These are phyloP conservation scores for Melitaea cinxia DNA, from an alignment of 1,140 invertebrate genomes.

Conservation along the genomic window DNA sequence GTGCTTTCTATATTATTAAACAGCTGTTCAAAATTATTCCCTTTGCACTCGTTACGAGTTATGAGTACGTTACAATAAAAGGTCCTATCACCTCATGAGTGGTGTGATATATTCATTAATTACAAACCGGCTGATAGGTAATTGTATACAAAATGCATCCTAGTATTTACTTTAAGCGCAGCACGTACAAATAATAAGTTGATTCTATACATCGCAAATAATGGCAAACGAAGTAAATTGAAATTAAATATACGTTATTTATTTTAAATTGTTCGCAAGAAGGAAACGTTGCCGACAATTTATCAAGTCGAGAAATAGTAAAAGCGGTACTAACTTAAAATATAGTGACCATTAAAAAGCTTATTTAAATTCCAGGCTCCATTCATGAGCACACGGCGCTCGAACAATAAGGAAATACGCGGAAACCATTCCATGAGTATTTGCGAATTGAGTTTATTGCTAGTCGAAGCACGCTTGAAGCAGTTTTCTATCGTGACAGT, in stretches of 20 bases:
- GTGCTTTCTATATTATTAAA: not conserved
- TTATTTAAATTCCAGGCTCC: slow-evolving; percentile 69
- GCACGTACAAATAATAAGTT: not conserved
- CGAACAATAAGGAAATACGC: slow-evolving; percentile 78
- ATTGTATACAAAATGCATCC: slow-evolving; percentile 17
- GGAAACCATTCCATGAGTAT: slow-evolving; percentile 72
- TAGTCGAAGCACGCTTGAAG: slow-evolving; percentile 62
- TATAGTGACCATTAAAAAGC: slow-evolving; percentile 53
- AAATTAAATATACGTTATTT: not conserved
- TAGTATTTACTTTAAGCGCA: not conserved
- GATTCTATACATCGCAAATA: not conserved
- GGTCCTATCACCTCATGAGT: slow-evolving; percentile 2
- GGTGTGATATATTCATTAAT: not conserved
- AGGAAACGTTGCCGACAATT: not conserved
- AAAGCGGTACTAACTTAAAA: slow-evolving; percentile 29
- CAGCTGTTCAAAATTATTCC: not conserved
- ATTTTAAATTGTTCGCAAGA: not conserved
- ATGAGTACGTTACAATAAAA: slow-evolving; percentile 10
- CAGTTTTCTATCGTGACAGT: slow-evolving; percentile 64
- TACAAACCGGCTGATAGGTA: slow-evolving; percentile 2
- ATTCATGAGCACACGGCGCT: slow-evolving; percentile 66
- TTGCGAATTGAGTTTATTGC: slow-evolving; percentile 69
- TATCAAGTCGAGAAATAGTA: slow-evolving; percentile 23
- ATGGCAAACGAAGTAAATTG: not conserved
- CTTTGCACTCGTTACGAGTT: not conserved